Evolutionary conservation across 2,797 vertebrate genomes (phyloP).

Genomic region (Scarus forsteni): DNA sequence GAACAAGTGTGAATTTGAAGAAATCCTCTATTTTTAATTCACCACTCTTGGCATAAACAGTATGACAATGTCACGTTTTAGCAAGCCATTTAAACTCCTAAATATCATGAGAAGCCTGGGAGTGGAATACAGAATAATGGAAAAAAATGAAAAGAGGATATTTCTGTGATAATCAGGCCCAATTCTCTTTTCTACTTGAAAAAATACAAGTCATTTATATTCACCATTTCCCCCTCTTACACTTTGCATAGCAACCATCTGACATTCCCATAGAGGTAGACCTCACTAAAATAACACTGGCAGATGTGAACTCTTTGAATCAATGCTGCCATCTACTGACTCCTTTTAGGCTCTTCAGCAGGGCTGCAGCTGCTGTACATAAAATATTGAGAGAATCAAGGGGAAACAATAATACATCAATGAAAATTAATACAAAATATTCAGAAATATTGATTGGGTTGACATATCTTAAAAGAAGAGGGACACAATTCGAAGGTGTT

Average conservation of each 20-base stretch:
- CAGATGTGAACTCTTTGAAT: conserved; percentile 25
- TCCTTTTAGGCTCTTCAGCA: not conserved
- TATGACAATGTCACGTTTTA: conserved; percentile 11
- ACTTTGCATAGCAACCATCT: conserved; percentile 38
- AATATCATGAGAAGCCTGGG: conserved; percentile 30
- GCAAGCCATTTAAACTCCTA: conserved; percentile 25
- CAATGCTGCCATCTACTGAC: conserved; percentile 82
- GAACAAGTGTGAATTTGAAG: not conserved
- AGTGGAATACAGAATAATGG: conserved; percentile 24
- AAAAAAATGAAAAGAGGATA: conserved; percentile 50
- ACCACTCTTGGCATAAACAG: no score
- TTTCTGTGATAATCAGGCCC: conserved; percentile 43
- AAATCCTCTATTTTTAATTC: not conserved
- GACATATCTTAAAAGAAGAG: no score
- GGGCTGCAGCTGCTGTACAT: not conserved
- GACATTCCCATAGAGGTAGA: conserved; percentile 27
- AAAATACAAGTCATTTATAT: conserved; percentile 11
- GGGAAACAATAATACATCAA: no score
- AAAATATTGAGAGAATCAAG: not conserved
- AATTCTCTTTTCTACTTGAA: conserved; percentile 18
- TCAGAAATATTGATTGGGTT: no score
- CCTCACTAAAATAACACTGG: not conserved
- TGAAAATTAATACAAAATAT: no score
- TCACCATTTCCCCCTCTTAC: conserved; percentile 5
- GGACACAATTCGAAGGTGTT: no score